Percentiles rank a stretch among this genome's conserved stretches.
Evolutionary conservation across 2,797 vertebrate species (phyloP).

Genomic region (Poeciliopsis turneri): DNA sequence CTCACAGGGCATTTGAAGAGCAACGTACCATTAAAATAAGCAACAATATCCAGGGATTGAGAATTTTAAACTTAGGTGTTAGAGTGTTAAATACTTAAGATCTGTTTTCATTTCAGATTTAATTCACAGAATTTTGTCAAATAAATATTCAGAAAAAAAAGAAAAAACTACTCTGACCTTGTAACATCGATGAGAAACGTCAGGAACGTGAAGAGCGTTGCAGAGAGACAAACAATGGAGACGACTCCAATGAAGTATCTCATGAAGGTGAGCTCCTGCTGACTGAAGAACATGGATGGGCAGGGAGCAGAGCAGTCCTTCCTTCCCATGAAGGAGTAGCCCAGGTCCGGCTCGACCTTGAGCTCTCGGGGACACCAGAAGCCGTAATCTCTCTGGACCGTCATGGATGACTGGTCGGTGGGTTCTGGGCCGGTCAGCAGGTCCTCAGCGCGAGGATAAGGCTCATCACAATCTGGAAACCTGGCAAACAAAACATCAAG

Average conservation of each 20-base stretch:
- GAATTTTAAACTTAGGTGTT: no score
- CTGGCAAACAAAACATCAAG: conserved; percentile 62
- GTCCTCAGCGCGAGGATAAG: conserved; percentile 91
- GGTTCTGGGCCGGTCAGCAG: conserved; percentile 81
- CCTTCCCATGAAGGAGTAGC: conserved; percentile 91
- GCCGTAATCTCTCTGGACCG: conserved; percentile 93
- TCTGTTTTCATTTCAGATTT: background rate
- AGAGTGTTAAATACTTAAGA: background rate
- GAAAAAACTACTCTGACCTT: conserved; percentile 74
- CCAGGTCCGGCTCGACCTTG: conserved; percentile 92
- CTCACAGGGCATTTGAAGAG: no score
- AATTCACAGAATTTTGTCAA: background rate
- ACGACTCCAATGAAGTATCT: conserved; percentile 95
- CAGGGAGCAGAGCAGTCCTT: conserved; percentile 95
- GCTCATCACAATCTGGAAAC: conserved; percentile 94
- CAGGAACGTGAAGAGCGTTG: conserved; percentile 96
- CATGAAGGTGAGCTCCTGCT: conserved; percentile 90
- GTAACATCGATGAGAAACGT: conserved; percentile 98
- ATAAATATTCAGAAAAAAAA: background rate
- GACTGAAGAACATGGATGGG: conserved; percentile 95
- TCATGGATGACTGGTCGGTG: conserved; percentile 86
- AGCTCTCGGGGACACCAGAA: conserved; percentile 97
- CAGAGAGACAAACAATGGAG: conserved; percentile 94
- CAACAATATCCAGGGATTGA: no score
- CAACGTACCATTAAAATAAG: no score